Evolutionary conservation across 92 coral and sea anemone genomes (phyloP).

Genomic region (Actinostola sp.): DNA sequence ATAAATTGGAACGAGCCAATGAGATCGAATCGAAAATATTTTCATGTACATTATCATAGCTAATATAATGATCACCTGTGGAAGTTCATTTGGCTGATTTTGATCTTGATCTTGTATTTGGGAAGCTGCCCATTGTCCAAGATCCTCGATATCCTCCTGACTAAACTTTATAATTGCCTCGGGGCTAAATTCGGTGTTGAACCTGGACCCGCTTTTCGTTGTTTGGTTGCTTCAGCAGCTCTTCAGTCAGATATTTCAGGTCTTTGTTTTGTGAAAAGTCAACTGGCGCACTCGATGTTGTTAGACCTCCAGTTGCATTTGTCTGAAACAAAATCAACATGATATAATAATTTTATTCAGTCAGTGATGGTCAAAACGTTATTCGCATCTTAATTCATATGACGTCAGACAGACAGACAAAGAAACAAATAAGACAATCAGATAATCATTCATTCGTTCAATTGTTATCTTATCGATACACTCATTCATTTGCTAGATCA

Average conservation of each 20-base stretch:
- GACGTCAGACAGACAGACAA: too few relatives aligned
- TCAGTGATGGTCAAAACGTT: too few relatives aligned
- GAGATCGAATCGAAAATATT: too few relatives aligned
- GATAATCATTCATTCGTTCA: too few relatives aligned
- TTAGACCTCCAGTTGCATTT: background rate
- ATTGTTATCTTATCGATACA: too few relatives aligned
- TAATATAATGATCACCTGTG: background rate
- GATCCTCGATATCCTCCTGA: constrained; percentile 12
- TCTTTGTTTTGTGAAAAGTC: constrained; percentile 21
- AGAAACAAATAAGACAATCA: too few relatives aligned
- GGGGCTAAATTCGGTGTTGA: constrained; percentile 32
- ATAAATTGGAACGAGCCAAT: background rate
- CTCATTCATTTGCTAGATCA: too few relatives aligned
- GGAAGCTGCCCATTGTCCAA: constrained; percentile 28
- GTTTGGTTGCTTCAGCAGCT: constrained; percentile 1
- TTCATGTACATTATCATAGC: background rate
- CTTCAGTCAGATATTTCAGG: constrained; percentile 25
- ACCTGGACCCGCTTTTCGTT: constrained; percentile 19
- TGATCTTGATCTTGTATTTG: background rate
- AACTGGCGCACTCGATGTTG: background rate
- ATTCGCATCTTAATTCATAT: too few relatives aligned
- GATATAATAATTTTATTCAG: too few relatives aligned
- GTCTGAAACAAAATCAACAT: constrained; percentile 1
- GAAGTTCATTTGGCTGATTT: background rate
- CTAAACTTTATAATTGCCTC: constrained; percentile 19